Evolutionary conservation across 2,888 invertebrate species (phyloP).

Genomic region (Spodoptera littoralis): DNA sequence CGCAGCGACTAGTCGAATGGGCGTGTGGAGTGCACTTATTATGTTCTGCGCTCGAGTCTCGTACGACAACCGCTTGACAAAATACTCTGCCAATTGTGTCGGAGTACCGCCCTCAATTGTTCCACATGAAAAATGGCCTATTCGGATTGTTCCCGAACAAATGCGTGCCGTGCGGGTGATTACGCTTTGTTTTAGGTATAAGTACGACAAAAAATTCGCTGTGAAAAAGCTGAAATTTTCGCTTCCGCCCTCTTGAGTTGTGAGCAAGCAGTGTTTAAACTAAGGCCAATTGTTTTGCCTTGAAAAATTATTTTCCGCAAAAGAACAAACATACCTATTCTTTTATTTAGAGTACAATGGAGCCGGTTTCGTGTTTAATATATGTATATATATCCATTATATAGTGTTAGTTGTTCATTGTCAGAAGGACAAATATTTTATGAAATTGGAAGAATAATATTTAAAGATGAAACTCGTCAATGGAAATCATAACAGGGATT

Average conservation of each 20-base stretch:
- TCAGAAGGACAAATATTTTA: constrained; percentile 27
- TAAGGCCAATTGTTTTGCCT: constrained; percentile 78
- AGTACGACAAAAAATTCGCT: constrained; percentile 84
- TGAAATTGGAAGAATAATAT: constrained; percentile 69
- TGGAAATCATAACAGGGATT: constrained; percentile 81
- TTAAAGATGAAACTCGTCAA: constrained; percentile 71
- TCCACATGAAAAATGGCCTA: constrained; percentile 88
- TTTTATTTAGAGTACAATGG: constrained; percentile 62
- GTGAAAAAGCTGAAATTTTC: constrained; percentile 80
- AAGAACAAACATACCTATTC: constrained; percentile 56
- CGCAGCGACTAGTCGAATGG: constrained; percentile 53
- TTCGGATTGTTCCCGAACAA: constrained; percentile 88
- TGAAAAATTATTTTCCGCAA: constrained; percentile 67
- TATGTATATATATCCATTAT: constrained; percentile 23
- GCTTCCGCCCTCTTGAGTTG: constrained; percentile 80
- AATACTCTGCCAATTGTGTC: constrained; percentile 87
- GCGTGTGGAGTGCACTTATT: constrained; percentile 80
- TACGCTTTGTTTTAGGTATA: constrained; percentile 87
- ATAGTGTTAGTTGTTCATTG: constrained; percentile 43
- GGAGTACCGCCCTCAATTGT: constrained; percentile 87
- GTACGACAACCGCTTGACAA: constrained; percentile 87
- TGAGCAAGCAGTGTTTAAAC: constrained; percentile 76
- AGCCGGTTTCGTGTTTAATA: constrained; percentile 29
- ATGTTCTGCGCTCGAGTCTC: constrained; percentile 75
- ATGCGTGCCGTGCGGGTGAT: constrained; percentile 88